Conservation (phyloP, 2,797 vertebrate genomes). For the Myotis myotis region DNA sequence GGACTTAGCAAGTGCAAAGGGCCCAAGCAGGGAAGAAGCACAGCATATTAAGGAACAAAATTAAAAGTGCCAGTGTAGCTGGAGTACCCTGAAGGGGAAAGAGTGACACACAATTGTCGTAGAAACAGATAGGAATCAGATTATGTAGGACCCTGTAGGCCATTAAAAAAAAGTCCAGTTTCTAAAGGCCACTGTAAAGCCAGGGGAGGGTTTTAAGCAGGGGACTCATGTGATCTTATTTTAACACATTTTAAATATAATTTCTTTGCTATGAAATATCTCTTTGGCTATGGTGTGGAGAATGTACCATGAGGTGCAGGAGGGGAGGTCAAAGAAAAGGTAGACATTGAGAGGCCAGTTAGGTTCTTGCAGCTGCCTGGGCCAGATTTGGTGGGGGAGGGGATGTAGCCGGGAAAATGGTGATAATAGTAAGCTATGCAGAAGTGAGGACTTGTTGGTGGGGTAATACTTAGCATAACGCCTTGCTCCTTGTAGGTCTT, state of each 20-base stretch:
- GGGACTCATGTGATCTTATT: background rate
- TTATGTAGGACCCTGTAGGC: background rate
- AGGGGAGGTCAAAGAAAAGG: background rate
- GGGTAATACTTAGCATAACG: background rate
- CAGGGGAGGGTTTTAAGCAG: background rate
- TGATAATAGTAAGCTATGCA: background rate
- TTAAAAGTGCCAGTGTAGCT: background rate
- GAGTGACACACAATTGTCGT: background rate
- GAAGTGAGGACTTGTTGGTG: background rate
- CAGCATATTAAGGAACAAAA: background rate
- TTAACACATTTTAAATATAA: slow-evolving; percentile 25
- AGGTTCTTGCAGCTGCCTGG: background rate
- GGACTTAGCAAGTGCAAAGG: background rate
- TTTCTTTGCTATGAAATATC: background rate
- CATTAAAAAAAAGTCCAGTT: background rate
- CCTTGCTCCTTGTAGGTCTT: background rate
- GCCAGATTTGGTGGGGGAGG: background rate
- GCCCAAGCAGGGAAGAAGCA: background rate
- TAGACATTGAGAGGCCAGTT: background rate
- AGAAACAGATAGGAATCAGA: background rate
- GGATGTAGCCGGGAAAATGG: background rate
- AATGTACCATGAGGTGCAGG: background rate
- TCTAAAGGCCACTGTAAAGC: background rate
- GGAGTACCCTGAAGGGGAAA: background rate
- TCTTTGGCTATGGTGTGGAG: background rate